Conservation (phyloP, 2,888 invertebrate species). For the Eupithecia dodoneata region DNA sequence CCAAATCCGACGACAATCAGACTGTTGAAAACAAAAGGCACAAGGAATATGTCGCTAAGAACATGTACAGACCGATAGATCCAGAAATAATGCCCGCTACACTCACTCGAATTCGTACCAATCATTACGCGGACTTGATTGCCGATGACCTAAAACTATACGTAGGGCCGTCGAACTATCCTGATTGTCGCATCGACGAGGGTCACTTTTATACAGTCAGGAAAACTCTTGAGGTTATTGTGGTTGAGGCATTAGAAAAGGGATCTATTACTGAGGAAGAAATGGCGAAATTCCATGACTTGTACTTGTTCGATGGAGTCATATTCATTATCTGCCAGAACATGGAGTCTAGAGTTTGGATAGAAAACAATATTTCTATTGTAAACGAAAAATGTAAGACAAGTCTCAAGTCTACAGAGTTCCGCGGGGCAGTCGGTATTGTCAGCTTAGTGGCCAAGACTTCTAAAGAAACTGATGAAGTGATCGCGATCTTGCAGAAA, state of each 20-base stretch:
- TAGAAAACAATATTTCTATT: conserved; percentile 55
- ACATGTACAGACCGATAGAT: conserved; percentile 66
- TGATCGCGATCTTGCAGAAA: conserved; percentile 63
- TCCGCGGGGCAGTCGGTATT: conserved; percentile 77
- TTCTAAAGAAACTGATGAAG: conserved; percentile 61
- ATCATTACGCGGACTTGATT: conserved; percentile 71
- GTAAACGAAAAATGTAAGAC: conserved; percentile 58
- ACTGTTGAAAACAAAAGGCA: conserved; percentile 50
- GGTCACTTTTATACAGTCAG: conserved; percentile 64
- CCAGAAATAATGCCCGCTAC: conserved; percentile 62
- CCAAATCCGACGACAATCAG: conserved; percentile 49
- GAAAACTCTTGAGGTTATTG: conserved; percentile 61
- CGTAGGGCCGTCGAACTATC: conserved; percentile 71
- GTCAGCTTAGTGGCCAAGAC: conserved; percentile 69
- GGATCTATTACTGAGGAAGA: conserved; percentile 48
- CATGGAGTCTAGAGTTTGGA: conserved; percentile 62
- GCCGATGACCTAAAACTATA: conserved; percentile 75
- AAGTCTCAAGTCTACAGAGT: conserved; percentile 70
- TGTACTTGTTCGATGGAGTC: conserved; percentile 76
- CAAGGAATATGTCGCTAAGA: conserved; percentile 57
- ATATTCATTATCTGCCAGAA: conserved; percentile 74
- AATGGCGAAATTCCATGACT: conserved; percentile 70
- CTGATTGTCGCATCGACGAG: conserved; percentile 72
- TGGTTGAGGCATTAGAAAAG: conserved; percentile 54
- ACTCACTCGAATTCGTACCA: conserved; percentile 65